Percentiles rank a stretch among this genome's conserved stretches.
Conservation (phyloP, 1,140 invertebrate genomes). For the Brachionus paranguensis region DNA sequence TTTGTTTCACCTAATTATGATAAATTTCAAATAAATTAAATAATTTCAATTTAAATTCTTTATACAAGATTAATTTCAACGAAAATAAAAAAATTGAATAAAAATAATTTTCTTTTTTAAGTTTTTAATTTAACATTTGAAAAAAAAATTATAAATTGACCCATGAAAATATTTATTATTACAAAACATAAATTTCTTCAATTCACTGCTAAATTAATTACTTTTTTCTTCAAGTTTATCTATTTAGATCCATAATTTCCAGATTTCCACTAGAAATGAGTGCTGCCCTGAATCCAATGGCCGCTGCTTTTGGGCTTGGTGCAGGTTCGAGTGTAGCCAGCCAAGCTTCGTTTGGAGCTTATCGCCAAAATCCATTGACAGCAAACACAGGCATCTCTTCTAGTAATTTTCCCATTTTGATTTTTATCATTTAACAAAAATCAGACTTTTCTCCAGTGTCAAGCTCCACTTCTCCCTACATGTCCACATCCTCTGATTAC, state of each 20-base stretch:
- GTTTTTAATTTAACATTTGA: not conserved
- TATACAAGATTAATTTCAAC: not conserved
- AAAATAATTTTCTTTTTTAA: not conserved
- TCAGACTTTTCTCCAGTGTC: not conserved
- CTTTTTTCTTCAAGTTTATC: not conserved
- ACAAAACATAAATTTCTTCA: not conserved
- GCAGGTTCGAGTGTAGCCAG: not conserved
- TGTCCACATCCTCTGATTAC: constrained; percentile 8
- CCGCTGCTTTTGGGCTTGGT: not conserved
- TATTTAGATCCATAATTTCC: not conserved
- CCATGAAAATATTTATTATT: not conserved
- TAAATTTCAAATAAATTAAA: not conserved
- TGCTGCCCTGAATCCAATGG: constrained; percentile 26
- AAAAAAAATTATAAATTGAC: not conserved
- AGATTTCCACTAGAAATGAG: not conserved
- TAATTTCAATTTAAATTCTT: not conserved
- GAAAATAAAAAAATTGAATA: not conserved
- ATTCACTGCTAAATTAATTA: no score
- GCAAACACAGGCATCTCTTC: not conserved
- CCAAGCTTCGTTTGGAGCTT: not conserved
- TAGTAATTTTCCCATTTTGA: not conserved
- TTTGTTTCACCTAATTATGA: not conserved
- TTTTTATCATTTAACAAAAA: not conserved
- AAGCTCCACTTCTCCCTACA: not conserved
- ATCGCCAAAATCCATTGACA: not conserved